phyloP scores from a whole-genome alignment of 2,113 vertebrate species.

The Cyphomyrus discorhynchus region DNA sequence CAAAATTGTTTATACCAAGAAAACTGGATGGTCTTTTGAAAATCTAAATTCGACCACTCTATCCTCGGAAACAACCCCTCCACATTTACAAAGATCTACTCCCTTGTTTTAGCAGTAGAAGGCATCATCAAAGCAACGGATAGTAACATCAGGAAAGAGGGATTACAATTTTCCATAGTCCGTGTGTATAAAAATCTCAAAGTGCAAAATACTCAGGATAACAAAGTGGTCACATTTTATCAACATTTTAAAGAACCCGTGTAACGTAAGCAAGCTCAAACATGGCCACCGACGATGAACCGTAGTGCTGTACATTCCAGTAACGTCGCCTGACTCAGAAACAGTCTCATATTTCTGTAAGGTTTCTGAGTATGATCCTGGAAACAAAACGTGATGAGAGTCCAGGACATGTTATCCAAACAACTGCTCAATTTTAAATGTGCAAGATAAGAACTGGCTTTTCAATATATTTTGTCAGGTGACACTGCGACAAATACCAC shows the following conservation, averaged over 20 bases:
- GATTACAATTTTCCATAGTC: slow-evolving; percentile 4
- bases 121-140: background rate
- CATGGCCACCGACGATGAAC: background rate
- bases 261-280: background rate
- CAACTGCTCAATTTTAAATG: background rate
- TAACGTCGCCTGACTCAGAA: background rate
- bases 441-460: background rate
- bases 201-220: slow-evolving; percentile 13
- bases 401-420: background rate
- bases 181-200: slow-evolving; percentile 4
- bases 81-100: slow-evolving; percentile 21
- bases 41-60: background rate
- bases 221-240: background rate
- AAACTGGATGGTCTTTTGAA: background rate
- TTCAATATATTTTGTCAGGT: background rate
- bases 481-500: background rate
- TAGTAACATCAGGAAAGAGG: background rate
- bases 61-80: background rate
- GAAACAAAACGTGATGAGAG: background rate
- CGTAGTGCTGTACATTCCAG: background rate
- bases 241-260: slow-evolving; percentile 6
- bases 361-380: background rate
- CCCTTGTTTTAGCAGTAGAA: background rate
- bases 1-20: background rate
- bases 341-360: background rate